phyloP scores from a whole-genome alignment of 2,888 invertebrate species.

The Schizotus pectinicornis region DNA sequence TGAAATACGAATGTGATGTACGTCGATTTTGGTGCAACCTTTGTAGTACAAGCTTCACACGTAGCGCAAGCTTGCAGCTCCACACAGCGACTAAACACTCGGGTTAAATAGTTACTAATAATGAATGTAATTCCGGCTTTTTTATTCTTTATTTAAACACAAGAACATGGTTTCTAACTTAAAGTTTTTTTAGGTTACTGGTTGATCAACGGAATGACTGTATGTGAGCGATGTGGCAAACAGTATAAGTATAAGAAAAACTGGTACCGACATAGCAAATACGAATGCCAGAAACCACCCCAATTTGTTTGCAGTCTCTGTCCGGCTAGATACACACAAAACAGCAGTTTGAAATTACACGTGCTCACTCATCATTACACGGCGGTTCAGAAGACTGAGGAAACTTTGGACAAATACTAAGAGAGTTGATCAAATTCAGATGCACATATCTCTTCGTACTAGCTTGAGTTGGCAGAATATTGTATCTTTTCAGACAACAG shows the following conservation, averaged over 20 bases:
- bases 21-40: no score
- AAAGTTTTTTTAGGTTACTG: slow-evolving; percentile 18
- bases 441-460: not conserved
- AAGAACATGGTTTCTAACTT: no score
- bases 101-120: no score
- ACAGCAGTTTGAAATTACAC: slow-evolving; percentile 36
- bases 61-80: no score
- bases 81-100: no score
- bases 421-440: not conserved
- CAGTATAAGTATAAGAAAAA: slow-evolving; percentile 44
- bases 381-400: not conserved
- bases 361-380: slow-evolving; percentile 19
- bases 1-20: no score
- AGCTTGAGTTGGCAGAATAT: not conserved
- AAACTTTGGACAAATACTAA: not conserved
- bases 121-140: no score
- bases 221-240: slow-evolving; percentile 41
- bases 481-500: not conserved
- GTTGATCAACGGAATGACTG: slow-evolving; percentile 14
- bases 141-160: no score
- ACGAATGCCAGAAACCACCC: slow-evolving; percentile 63
- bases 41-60: no score
- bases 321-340: slow-evolving; percentile 30
- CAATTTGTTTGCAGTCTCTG: slow-evolving; percentile 35
- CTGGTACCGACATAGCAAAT: slow-evolving; percentile 70